These are phyloP conservation scores for Squalus acanthias DNA, from an alignment of 2,797 vertebrate genomes.

Conservation along the genomic window DNA sequence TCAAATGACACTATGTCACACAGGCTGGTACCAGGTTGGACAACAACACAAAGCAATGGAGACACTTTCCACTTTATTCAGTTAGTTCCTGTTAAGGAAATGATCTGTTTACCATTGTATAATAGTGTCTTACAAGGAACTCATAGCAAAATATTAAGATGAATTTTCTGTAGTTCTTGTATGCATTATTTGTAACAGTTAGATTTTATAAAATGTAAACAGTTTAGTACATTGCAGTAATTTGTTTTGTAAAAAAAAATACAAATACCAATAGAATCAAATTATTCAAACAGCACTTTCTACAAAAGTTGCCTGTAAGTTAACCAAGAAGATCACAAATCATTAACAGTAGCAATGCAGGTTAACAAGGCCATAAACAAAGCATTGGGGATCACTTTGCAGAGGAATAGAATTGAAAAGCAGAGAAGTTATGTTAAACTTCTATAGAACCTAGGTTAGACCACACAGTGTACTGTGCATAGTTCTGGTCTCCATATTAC, in stretches of 20 bases:
- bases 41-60: not conserved
- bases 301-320: not conserved
- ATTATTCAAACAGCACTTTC: not conserved
- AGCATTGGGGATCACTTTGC: not conserved
- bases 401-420: not conserved
- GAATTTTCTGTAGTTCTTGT: not conserved
- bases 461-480: not conserved
- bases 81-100: not conserved
- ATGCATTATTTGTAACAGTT: not conserved
- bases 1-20: not conserved
- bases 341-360: not conserved
- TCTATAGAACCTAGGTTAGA: not conserved
- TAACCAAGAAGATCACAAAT: not conserved
- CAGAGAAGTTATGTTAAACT: not conserved
- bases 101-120: not conserved
- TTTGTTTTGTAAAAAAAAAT: not conserved
- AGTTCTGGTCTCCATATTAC: not conserved
- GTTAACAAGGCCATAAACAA: not conserved
- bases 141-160: not conserved
- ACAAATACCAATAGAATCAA: not conserved
- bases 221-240: not conserved
- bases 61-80: not conserved
- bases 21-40: not conserved
- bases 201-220: not conserved
- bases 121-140: not conserved